phyloP scores from a whole-genome alignment of 2,888 invertebrate genomes.

The Mimachlamys varia region DNA sequence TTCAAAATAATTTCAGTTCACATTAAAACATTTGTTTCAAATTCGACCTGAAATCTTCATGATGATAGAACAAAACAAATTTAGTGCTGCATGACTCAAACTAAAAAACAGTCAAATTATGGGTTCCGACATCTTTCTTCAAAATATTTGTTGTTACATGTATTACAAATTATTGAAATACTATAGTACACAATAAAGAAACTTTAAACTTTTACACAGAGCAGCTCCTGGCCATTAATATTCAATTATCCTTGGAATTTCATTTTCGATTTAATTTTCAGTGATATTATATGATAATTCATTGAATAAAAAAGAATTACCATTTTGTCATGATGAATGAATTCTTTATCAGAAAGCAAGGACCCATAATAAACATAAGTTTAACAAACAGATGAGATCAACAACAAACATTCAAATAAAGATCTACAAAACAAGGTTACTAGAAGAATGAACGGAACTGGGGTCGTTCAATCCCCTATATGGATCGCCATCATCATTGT shows the following conservation, averaged over 20 bases:
- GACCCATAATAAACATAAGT: background rate
- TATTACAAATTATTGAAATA: no score
- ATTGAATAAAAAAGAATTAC: background rate
- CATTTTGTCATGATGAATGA: background rate
- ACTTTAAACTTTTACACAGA: background rate
- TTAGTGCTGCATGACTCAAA: background rate
- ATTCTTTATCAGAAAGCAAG: background rate
- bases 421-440: conserved; percentile 25
- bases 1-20: no score
- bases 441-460: background rate
- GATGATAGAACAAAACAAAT: background rate
- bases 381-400: conserved; percentile 16
- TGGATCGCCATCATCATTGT: background rate
- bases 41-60: no score
- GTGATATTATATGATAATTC: background rate
- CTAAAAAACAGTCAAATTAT: background rate
- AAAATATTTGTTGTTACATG: no score
- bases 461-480: conserved; percentile 13
- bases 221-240: background rate
- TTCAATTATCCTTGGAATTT: background rate
- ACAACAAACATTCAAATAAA: background rate
- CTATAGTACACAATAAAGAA: no score
- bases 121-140: background rate
- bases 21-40: no score
- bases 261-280: background rate